These are phyloP conservation scores for Diploptera punctata DNA, from an alignment of 2,888 invertebrate genomes.

Conservation along the genomic window DNA sequence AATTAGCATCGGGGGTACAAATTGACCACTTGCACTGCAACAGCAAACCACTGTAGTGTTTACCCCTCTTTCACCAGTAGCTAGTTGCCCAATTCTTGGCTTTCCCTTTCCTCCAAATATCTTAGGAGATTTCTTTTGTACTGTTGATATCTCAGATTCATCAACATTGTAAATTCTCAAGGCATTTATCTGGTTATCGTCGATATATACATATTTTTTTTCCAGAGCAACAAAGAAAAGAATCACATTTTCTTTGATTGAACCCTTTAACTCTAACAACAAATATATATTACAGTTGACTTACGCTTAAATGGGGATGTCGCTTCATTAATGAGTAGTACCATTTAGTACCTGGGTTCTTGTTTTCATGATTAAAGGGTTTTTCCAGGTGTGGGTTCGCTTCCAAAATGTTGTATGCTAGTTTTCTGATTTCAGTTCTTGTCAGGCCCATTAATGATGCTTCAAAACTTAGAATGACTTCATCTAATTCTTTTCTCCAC, in stretches of 20 bases:
- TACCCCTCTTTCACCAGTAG: slow-evolving; percentile 45
- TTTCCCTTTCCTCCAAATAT: slow-evolving; percentile 43
- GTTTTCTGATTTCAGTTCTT: background rate
- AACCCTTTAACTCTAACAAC: slow-evolving; percentile 43
- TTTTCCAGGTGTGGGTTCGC: background rate
- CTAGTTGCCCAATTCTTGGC: slow-evolving; percentile 42
- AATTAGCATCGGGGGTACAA: slow-evolving; percentile 46
- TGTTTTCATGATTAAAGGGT: background rate
- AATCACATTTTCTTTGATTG: slow-evolving; percentile 42
- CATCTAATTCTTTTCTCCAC: background rate
- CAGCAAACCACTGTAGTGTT: slow-evolving; percentile 45
- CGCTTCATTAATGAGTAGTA: slow-evolving; percentile 39
- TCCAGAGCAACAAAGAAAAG: slow-evolving; percentile 44
- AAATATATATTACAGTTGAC: slow-evolving; percentile 44
- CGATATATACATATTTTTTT: background rate
- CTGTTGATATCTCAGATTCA: slow-evolving; percentile 44
- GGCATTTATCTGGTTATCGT: background rate
- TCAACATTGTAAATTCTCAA: slow-evolving; percentile 45
- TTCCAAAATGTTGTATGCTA: slow-evolving; percentile 1
- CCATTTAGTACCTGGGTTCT: slow-evolving; percentile 3
- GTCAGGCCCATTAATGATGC: background rate
- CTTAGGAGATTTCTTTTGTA: slow-evolving; percentile 43
- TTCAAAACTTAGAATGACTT: slow-evolving; percentile 13
- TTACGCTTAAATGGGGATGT: slow-evolving; percentile 39
- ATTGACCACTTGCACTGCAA: slow-evolving; percentile 44